These are phyloP conservation scores for Lithobates sylvaticus DNA, from an alignment of 2,797 vertebrate species.

Conservation along the genomic window DNA sequence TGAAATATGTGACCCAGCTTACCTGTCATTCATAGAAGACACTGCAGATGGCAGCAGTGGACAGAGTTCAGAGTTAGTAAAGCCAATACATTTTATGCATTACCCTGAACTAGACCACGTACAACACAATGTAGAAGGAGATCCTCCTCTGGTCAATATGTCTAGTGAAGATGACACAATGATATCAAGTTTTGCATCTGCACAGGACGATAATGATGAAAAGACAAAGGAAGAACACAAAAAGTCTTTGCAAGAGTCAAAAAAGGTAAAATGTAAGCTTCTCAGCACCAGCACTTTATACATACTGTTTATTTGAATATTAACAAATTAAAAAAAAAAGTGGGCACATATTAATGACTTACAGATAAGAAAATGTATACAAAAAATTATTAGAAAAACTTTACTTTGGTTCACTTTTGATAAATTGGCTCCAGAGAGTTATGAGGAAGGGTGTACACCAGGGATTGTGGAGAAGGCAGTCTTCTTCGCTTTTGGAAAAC, in stretches of 20 bases:
- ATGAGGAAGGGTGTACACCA: no score
- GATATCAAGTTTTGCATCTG: neutral
- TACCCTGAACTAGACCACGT: neutral
- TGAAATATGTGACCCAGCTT: neutral
- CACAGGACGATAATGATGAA: neutral
- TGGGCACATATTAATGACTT: no score
- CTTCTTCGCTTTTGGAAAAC: no score
- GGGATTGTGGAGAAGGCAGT: no score
- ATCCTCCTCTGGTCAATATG: neutral
- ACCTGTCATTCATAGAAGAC: constrained; percentile 5
- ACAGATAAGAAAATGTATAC: no score
- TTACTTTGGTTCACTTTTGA: no score
- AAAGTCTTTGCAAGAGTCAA: neutral
- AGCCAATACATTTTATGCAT: neutral
- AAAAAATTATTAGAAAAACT: no score
- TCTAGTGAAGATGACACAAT: neutral
- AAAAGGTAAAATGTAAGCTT: constrained; percentile 3
- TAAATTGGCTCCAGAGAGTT: no score
- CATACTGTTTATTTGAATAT: no score
- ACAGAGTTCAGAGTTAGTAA: neutral
- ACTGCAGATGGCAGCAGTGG: neutral
- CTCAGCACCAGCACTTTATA: no score
- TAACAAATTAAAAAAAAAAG: no score
- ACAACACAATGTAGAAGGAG: neutral
- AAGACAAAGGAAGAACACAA: neutral